phyloP scores from a whole-genome alignment of 2,113 vertebrate species.

The Helogale parvula region DNA sequence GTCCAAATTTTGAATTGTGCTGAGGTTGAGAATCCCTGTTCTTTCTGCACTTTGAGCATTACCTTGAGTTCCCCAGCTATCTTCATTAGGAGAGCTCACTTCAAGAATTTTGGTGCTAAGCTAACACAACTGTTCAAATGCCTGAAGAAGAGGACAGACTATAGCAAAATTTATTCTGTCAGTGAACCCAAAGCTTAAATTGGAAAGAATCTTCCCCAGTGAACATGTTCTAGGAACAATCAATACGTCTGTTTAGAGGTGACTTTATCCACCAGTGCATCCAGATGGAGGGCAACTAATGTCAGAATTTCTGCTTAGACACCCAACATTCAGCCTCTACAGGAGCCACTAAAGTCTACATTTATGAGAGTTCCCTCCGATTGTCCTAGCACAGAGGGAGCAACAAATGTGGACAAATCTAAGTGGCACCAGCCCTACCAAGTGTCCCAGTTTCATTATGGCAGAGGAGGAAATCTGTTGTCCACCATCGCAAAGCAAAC shows the following conservation, averaged over 20 bases:
- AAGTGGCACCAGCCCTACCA: not conserved
- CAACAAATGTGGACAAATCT: not conserved
- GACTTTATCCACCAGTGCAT: not conserved
- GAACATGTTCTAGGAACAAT: not conserved
- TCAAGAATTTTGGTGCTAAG: not conserved
- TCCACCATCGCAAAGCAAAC: not conserved
- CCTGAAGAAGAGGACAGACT: not conserved
- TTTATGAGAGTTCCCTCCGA: not conserved
- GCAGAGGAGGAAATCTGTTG: not conserved
- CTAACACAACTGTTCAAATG: not conserved
- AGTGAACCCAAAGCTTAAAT: not conserved
- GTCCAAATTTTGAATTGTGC: not conserved
- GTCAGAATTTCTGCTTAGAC: not conserved
- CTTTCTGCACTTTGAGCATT: not conserved
- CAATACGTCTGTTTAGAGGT: not conserved
- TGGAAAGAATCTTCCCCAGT: not conserved
- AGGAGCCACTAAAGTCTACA: not conserved
- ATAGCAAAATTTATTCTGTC: conserved; percentile 25
- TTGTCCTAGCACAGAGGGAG: not conserved
- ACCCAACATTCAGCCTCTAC: not conserved
- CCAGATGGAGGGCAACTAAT: not conserved
- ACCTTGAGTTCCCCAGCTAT: not conserved
- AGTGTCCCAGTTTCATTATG: not conserved
- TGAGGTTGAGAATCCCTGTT: not conserved
- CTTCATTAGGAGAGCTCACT: not conserved